A percentile compares a stretch with the other conserved stretches of the same genome.
phyloP scores from a whole-genome alignment of 2,797 vertebrate genomes.

The Arctocebus calabarensis region DNA sequence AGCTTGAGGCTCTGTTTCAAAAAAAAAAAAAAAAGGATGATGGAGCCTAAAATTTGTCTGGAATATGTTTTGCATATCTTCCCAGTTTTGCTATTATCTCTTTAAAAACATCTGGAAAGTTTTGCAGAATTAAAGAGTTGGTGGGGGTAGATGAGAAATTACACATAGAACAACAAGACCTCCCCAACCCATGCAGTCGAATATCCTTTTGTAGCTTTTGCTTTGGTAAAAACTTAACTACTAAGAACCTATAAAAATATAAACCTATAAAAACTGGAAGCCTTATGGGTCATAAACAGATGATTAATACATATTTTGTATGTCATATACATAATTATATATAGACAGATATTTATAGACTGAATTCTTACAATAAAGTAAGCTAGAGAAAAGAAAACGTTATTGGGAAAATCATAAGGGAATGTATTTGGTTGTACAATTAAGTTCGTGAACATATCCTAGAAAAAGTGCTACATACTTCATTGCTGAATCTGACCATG shows the following conservation, averaged over 20 bases:
- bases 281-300: background rate
- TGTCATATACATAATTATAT: background rate
- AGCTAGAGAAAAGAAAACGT: background rate
- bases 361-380: background rate
- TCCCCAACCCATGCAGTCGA: background rate
- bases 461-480: no score
- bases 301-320: background rate
- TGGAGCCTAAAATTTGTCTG: background rate
- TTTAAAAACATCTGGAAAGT: background rate
- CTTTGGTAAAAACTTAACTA: background rate
- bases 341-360: background rate
- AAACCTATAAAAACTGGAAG: no score
- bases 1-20: no score
- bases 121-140: slow-evolving; percentile 2
- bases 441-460: no score
- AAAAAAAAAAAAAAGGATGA: no score
- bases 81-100: background rate
- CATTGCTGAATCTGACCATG: no score
- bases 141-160: background rate
- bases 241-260: background rate
- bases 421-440: no score
- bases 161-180: background rate
- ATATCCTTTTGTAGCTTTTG: background rate
- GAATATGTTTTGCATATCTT: background rate
- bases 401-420: background rate